These are phyloP conservation scores for Lutraria rhynchaena DNA, from an alignment of 1,140 invertebrate species.

Conservation along the genomic window DNA sequence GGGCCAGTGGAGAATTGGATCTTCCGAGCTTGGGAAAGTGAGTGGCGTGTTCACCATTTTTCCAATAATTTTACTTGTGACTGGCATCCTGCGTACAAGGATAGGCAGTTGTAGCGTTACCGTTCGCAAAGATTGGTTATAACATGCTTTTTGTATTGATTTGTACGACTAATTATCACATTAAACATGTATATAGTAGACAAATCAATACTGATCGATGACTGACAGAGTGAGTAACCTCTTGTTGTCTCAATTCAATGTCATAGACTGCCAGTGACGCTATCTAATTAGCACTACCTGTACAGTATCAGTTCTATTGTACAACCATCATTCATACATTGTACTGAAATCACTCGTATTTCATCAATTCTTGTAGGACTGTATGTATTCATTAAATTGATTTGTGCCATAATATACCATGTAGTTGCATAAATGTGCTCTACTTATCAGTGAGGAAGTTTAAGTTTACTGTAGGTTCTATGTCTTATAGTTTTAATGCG, in stretches of 20 bases:
- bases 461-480: too few relatives aligned
- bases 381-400: too few relatives aligned
- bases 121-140: conserved; percentile 2
- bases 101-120: conserved; percentile 16
- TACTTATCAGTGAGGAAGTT: too few relatives aligned
- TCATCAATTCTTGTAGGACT: too few relatives aligned
- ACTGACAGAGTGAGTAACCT: conserved; percentile 16
- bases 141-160: conserved; percentile 44
- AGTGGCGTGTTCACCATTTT: conserved; percentile 13
- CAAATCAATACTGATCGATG: conserved; percentile 41
- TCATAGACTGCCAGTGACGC: too few relatives aligned
- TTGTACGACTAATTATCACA: conserved; percentile 30
- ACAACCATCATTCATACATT: too few relatives aligned
- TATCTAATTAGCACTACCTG: too few relatives aligned
- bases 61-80: conserved; percentile 34
- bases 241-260: conserved; percentile 3
- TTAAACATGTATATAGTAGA: conserved; percentile 38
- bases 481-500: too few relatives aligned
- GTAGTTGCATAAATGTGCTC: too few relatives aligned
- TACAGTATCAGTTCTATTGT: too few relatives aligned
- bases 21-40: neutral
- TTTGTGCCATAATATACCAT: too few relatives aligned
- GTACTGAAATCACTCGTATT: too few relatives aligned
- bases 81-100: conserved; percentile 1
- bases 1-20: conserved; percentile 32